Conservation (phyloP, 2,888 invertebrate genomes). For the Drosophila mimica region DNA sequence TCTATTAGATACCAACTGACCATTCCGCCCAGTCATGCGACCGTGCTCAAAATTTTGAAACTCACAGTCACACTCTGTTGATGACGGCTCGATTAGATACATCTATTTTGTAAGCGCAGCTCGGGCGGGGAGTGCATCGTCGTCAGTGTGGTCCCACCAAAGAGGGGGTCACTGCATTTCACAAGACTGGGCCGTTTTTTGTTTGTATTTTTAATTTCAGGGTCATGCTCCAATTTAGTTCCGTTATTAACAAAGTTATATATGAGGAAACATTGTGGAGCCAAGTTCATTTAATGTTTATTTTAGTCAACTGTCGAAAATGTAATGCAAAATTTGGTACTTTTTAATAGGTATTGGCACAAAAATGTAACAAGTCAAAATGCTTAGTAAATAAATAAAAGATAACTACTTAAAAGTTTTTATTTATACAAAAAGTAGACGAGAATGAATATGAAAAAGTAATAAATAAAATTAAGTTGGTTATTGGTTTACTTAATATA, state of each 20-base stretch:
- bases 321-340: constrained; percentile 1
- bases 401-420: neutral
- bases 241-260: constrained; percentile 9
- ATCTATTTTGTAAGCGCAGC: constrained; percentile 52
- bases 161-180: constrained; percentile 45
- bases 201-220: constrained; percentile 50
- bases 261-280: constrained; percentile 15
- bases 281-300: neutral
- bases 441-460: neutral
- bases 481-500: neutral
- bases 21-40: constrained; percentile 38
- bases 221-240: constrained; percentile 59
- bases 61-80: constrained; percentile 40
- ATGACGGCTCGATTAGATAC: constrained; percentile 14
- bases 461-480: neutral
- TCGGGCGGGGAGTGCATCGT: constrained; percentile 36
- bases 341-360: neutral
- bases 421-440: neutral
- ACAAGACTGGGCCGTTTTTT: constrained; percentile 48
- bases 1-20: constrained; percentile 19
- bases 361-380: rapidly evolving
- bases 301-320: neutral
- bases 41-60: constrained; percentile 51
- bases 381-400: neutral
- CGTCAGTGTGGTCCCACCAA: constrained; percentile 3